Conservation (phyloP, 2,113 vertebrate genomes). For the Nothoprocta perdicaria region DNA sequence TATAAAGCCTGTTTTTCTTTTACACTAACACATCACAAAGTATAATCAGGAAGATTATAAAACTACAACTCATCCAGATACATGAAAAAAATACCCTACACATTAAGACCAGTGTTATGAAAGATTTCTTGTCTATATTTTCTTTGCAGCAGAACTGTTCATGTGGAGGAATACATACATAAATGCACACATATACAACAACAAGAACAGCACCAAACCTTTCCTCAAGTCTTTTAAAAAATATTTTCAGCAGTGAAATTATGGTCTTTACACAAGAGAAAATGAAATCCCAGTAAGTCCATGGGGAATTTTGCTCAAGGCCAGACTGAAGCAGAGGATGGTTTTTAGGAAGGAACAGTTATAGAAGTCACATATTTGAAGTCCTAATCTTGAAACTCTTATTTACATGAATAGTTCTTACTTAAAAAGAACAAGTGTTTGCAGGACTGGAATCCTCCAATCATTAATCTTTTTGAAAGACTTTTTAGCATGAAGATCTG, state of each 20-base stretch:
- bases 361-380: not conserved
- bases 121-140: not conserved
- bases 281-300: not conserved
- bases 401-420: slow-evolving; percentile 18
- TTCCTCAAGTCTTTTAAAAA: not conserved
- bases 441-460: slow-evolving; percentile 22
- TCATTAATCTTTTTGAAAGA: slow-evolving; percentile 52
- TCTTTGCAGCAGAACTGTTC: not conserved
- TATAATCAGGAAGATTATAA: not conserved
- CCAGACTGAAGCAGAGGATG: not conserved
- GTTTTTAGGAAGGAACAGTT: not conserved
- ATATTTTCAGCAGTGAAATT: not conserved
- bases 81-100: not conserved
- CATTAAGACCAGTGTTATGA: accelerated
- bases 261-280: not conserved
- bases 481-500: slow-evolving; percentile 9
- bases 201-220: not conserved
- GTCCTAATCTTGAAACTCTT: slow-evolving; percentile 6
- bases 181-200: not conserved
- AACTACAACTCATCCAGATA: not conserved
- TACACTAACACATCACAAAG: not conserved
- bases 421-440: slow-evolving; percentile 29
- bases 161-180: not conserved
- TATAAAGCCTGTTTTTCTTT: not conserved
- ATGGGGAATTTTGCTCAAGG: not conserved